Evolutionary conservation across 1,140 invertebrate genomes (phyloP).

Genomic region (Hestina assimilis): DNA sequence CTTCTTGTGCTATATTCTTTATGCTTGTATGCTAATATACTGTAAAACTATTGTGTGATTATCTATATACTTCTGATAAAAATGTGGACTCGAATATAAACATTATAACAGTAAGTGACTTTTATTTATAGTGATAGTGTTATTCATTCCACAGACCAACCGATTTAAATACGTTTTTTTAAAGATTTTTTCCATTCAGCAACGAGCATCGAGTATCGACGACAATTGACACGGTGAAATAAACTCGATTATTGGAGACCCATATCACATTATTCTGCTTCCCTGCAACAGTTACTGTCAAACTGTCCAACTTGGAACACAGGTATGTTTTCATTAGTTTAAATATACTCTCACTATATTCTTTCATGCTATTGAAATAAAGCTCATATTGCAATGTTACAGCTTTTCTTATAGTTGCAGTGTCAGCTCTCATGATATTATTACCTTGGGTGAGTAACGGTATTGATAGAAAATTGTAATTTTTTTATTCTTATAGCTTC

Average conservation of each 20-base stretch:
- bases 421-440: constrained; percentile 41
- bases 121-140: too few species aligned
- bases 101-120: too few species aligned
- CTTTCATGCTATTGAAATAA: constrained; percentile 23
- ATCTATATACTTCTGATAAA: too few species aligned
- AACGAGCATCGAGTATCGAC: background rate
- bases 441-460: constrained; percentile 47
- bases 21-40: too few species aligned
- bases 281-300: constrained; percentile 43
- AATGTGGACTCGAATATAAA: too few species aligned
- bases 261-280: constrained; percentile 23
- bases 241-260: constrained; percentile 19
- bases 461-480: constrained; percentile 45
- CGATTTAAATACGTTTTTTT: background rate
- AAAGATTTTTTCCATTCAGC: background rate
- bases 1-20: too few species aligned
- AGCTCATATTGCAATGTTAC: constrained; percentile 12
- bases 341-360: constrained; percentile 4
- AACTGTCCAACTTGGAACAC: constrained; percentile 66
- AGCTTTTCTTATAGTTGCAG: constrained; percentile 8
- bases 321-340: constrained; percentile 39
- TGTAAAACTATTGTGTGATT: too few species aligned
- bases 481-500: too few species aligned
- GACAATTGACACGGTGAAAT: constrained; percentile 14
- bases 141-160: too few species aligned